Evolutionary conservation across 2,797 vertebrate genomes (phyloP).

Genomic region (Sebastes aleutianus): DNA sequence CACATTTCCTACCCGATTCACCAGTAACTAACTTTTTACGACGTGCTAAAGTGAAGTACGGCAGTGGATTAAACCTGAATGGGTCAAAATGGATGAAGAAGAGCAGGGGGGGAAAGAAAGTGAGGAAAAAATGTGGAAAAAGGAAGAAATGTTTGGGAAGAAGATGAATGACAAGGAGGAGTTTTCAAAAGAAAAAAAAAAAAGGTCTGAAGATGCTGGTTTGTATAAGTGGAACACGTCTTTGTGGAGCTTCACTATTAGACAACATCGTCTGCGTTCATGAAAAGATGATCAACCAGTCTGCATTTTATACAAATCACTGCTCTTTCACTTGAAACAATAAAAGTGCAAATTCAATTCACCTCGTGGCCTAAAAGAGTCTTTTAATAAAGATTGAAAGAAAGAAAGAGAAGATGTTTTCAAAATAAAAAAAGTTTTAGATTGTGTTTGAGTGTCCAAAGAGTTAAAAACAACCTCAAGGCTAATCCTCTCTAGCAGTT

Average conservation of each 20-base stretch:
- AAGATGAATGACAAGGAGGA: slow-evolving; percentile 6
- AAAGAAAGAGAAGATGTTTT: slow-evolving; percentile 27
- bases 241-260: slow-evolving; percentile 46
- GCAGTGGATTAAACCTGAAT: background rate
- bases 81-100: background rate
- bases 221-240: slow-evolving; percentile 60
- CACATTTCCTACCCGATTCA: slow-evolving; percentile 45
- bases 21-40: slow-evolving; percentile 21
- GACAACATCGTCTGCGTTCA: slow-evolving; percentile 57
- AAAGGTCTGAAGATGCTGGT: slow-evolving; percentile 34
- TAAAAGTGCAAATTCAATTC: slow-evolving; percentile 60
- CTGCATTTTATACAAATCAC: slow-evolving; percentile 74
- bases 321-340: slow-evolving; percentile 66
- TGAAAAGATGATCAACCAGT: slow-evolving; percentile 70
- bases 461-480: slow-evolving; percentile 54
- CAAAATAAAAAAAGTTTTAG: slow-evolving; percentile 42
- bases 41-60: accelerated
- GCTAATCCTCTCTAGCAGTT: slow-evolving; percentile 60
- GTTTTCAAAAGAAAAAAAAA: background rate
- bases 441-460: slow-evolving; percentile 31
- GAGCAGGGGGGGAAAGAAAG: background rate
- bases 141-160: background rate
- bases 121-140: background rate
- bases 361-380: slow-evolving; percentile 25
- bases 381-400: slow-evolving; percentile 17